Conservation (phyloP, 1,140 invertebrate species). For the Steinernema feltiae region DNA sequence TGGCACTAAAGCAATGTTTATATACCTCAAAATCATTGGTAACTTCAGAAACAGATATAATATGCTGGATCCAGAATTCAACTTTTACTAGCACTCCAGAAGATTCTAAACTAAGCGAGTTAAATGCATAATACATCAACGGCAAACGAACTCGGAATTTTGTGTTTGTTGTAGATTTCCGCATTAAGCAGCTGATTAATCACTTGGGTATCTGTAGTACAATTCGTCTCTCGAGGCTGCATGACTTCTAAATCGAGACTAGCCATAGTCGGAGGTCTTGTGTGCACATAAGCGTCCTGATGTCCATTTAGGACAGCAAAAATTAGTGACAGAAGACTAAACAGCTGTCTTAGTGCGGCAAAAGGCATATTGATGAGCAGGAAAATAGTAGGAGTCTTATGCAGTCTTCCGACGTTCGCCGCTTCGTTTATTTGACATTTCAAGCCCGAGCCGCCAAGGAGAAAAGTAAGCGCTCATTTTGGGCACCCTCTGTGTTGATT, state of each 20-base stretch:
- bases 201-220: constrained; percentile 39
- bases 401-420: background rate
- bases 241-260: background rate
- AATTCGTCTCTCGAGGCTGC: background rate
- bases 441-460: background rate
- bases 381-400: background rate
- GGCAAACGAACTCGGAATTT: constrained; percentile 41
- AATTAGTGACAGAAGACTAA: background rate
- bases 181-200: constrained; percentile 54
- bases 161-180: constrained; percentile 55
- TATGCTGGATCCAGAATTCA: constrained; percentile 57
- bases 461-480: too few relatives aligned
- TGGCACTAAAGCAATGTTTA: background rate
- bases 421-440: background rate
- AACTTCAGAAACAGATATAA: constrained; percentile 55
- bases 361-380: background rate
- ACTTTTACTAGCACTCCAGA: constrained; percentile 52
- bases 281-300: background rate
- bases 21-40: constrained; percentile 57
- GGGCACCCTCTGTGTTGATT: background rate
- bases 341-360: background rate
- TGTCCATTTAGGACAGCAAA: background rate
- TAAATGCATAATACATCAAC: background rate
- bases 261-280: background rate
- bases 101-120: constrained; percentile 37